Evolutionary conservation across 2,888 invertebrate species (phyloP), one percentile per base, ranked within the genome.

Genomic region (Parnassius smintheus): DNA sequence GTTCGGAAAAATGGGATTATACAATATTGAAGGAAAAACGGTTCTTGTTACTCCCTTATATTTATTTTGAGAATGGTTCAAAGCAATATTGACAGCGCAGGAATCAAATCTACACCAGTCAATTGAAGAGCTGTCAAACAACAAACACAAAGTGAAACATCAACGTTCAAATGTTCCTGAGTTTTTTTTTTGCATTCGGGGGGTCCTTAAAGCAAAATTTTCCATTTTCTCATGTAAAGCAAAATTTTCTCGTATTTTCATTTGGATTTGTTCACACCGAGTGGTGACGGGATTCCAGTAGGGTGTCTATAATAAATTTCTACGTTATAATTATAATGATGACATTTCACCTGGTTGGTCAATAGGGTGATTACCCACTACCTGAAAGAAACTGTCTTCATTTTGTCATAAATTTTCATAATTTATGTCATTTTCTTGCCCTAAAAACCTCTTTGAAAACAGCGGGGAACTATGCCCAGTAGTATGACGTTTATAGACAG

Each of bases 151-250:
- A 75, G 73, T 74, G 75, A 72, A 63, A 66, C 66, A 61, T 62
- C 61, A 48, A 48, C 56, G 53, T 68, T 66, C 70, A 68, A 75
- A 71, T 81, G 85, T 82, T 81, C 76, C 67, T 69, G 69, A 70
- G 71, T 75, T 76, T 79, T 77, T 62, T 11, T 10, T 42, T 22
- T 48, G 58, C 60, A 63, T 64, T 66, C 59, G 69, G 65, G 61
- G 69, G 65, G 62, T 68, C 61, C 63, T 59, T 65, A 66, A 64
- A 73, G 71, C 66, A 68, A 70, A 68, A 69, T 72, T 72, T 86
- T 80, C 86, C 81, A 88, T 89, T 88, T 87, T 84, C 82, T 75
- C 83, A 85, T 89, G 90, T 89, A 86, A 86, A 90, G 90, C 88
- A 86, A 88, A 87, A 88, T 86, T 87, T 84, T 81, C 81, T 79